These are phyloP conservation scores for Chaunax sp. DNA, from an alignment of 2,797 vertebrate genomes.

Conservation along the genomic window DNA sequence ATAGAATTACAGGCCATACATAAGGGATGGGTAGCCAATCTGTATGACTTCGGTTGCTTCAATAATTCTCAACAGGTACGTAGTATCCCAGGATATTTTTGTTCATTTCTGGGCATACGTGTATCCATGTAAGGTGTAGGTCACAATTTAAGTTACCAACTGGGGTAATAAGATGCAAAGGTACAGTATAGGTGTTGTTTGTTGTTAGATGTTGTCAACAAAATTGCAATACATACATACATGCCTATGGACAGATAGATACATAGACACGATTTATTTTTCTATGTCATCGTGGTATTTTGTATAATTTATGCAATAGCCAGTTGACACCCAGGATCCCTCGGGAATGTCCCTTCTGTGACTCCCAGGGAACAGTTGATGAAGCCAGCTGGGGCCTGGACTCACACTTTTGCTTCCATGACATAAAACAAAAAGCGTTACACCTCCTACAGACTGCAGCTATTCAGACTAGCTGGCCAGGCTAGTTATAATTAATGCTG, in stretches of 20 bases:
- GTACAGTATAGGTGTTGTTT: background rate
- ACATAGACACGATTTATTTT: slow-evolving; percentile 9
- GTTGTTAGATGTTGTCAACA: slow-evolving; percentile 1
- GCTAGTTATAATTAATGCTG: slow-evolving; percentile 66
- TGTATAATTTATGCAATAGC: slow-evolving; percentile 58
- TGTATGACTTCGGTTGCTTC: slow-evolving; percentile 29
- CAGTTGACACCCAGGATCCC: slow-evolving; percentile 55
- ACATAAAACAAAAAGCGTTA: slow-evolving; percentile 40
- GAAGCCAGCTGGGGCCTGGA: slow-evolving; percentile 72
- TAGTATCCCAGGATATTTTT: slow-evolving; percentile 9
- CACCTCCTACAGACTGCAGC: slow-evolving; percentile 28
- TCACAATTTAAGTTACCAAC: background rate
- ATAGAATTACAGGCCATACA: slow-evolving; percentile 35
- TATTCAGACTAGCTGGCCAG: slow-evolving; percentile 40
- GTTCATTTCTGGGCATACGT: background rate
- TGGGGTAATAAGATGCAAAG: too few species aligned
- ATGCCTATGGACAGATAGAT: background rate
- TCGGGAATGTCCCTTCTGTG: slow-evolving; percentile 67
- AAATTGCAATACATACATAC: background rate
- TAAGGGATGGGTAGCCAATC: slow-evolving; percentile 7
- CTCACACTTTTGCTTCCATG: slow-evolving; percentile 53
- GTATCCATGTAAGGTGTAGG: background rate
- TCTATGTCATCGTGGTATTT: slow-evolving; percentile 22
- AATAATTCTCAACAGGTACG: slow-evolving; percentile 25
- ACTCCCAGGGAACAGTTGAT: slow-evolving; percentile 57